Percentiles rank a stretch among this genome's conserved stretches.
Evolutionary conservation across 1,140 invertebrate genomes (phyloP).

Genomic region (Drosophila suzukii): DNA sequence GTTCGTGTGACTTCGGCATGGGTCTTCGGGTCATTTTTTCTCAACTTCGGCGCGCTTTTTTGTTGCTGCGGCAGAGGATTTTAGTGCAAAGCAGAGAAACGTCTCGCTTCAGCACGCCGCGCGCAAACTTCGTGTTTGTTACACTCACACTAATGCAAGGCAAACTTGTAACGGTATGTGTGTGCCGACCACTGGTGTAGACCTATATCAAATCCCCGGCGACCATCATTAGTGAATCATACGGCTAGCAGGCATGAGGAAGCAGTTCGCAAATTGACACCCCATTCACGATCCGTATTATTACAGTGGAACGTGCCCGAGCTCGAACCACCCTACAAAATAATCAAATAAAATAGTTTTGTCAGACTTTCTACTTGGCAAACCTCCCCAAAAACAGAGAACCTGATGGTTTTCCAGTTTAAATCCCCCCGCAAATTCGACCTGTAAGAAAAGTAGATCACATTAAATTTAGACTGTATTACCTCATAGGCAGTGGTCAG

Average conservation of each 20-base stretch:
- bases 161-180: too few species aligned
- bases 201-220: constrained; percentile 13
- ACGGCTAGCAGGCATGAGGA: constrained; percentile 24
- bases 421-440: neutral
- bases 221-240: constrained; percentile 32
- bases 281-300: constrained; percentile 23
- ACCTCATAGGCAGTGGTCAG: constrained; percentile 73
- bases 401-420: neutral
- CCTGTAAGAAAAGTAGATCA: neutral
- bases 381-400: too few species aligned
- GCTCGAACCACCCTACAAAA: constrained; percentile 3
- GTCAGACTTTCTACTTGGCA: neutral
- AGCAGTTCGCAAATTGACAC: constrained; percentile 41
- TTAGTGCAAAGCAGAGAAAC: too few species aligned
- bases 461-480: constrained; percentile 16
- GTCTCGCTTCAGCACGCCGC: too few species aligned
- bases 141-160: too few species aligned
- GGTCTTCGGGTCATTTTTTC: too few species aligned
- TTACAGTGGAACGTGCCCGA: constrained; percentile 9
- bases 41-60: too few species aligned
- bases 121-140: too few species aligned
- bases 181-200: too few species aligned
- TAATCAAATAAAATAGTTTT: neutral
- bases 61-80: too few species aligned
- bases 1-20: too few species aligned